A percentile compares a stretch with the other conserved stretches of the same genome.
Conservation (phyloP, 2,888 invertebrate genomes). For the Tiliacea aurago region DNA sequence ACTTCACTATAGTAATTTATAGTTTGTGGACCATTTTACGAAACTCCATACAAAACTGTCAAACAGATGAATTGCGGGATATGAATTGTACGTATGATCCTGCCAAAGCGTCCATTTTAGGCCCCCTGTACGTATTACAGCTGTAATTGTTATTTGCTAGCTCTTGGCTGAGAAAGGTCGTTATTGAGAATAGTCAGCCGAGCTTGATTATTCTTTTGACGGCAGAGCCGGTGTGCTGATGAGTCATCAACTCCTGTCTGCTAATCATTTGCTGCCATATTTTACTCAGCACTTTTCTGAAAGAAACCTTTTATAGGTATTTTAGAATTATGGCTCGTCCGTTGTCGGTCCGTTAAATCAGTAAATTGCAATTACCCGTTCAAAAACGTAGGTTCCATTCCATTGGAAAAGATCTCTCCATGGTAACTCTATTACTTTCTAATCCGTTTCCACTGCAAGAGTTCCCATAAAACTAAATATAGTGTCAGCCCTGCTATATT, state of each 20-base stretch:
- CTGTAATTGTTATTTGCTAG: conserved; percentile 28
- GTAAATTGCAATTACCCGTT: not conserved
- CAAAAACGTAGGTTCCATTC: not conserved
- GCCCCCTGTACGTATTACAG: not conserved
- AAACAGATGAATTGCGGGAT: too few species aligned
- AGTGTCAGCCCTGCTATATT: conserved; percentile 40
- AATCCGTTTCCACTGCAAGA: not conserved
- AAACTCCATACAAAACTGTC: too few species aligned
- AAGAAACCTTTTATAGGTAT: not conserved
- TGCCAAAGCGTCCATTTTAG: too few species aligned
- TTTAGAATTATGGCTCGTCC: too few species aligned
- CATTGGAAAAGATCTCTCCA: too few species aligned
- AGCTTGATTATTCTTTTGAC: not conserved
- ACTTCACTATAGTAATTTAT: too few species aligned
- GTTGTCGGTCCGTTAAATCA: not conserved
- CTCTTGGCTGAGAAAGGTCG: not conserved
- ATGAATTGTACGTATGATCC: too few species aligned
- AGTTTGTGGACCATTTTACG: too few species aligned
- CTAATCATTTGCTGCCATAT: not conserved
- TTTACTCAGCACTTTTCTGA: not conserved
- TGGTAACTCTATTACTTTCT: not conserved
- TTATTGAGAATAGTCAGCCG: not conserved
- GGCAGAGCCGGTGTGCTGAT: not conserved
- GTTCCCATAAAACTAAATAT: not conserved
- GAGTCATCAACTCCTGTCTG: rapidly evolving